phyloP scores from a whole-genome alignment of 2,888 invertebrate genomes.

The Eristalis pertinax region DNA sequence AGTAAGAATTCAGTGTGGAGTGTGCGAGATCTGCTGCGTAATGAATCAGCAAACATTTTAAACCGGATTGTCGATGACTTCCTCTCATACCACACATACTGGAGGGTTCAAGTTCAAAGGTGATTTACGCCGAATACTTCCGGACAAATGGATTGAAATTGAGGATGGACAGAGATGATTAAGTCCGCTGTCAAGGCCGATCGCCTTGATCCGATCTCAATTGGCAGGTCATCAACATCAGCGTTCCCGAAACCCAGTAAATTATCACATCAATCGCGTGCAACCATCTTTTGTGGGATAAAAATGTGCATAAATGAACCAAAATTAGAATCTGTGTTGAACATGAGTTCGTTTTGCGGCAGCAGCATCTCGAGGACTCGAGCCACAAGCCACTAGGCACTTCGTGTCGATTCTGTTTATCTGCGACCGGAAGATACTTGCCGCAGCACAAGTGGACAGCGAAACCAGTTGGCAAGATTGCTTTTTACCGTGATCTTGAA shows the following conservation, averaged over 20 bases:
- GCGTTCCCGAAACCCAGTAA: not conserved
- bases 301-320: conserved; percentile 27
- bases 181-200: conserved; percentile 33
- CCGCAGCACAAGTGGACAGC: not conserved
- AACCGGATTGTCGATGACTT: not conserved
- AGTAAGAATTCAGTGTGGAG: not conserved
- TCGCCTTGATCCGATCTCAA: not conserved
- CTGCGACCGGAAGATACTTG: conserved; percentile 56
- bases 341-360: not conserved
- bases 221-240: conserved; percentile 8
- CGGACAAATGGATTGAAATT: conserved; percentile 26
- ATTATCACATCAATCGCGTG: not conserved
- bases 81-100: not conserved
- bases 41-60: conserved; percentile 7
- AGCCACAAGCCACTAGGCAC: conserved; percentile 1
- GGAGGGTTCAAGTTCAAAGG: conserved; percentile 58
- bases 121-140: conserved; percentile 31
- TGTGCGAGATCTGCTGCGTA: not conserved
- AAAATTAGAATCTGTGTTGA: conserved; percentile 6
- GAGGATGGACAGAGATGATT: conserved; percentile 2
- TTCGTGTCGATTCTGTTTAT: conserved; percentile 20
- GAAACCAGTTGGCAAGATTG: conserved; percentile 52
- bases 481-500: conserved; percentile 46
- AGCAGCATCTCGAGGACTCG: conserved; percentile 28
- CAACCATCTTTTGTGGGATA: not conserved